Base-by-base conservation (phyloP, 2,797 vertebrate species). In the Sebastolobus altivelis region DNA sequence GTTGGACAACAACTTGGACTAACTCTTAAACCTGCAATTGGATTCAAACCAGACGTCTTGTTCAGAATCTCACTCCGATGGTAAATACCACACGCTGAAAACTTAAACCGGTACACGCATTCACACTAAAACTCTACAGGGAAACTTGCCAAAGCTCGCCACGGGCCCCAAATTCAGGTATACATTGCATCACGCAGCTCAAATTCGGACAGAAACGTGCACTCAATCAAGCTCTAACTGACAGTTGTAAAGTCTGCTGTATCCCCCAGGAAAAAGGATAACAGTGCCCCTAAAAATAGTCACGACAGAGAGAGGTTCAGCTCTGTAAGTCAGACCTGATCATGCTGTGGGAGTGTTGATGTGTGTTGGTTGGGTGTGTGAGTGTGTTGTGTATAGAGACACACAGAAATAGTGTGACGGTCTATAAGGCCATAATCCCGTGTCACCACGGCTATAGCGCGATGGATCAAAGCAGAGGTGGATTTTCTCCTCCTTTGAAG, bases 401-500 rank as follows among this genome's bases (percentile, higher is more conserved):
- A 75, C 82, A 82, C 80, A 70, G 77, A 81, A 85, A 88, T 84
- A 88, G 82, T 84, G 77, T 71, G 75, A 83, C 59, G 65, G 82
- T 66, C 74, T 67, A 49, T 71, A 58, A 80, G 83, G 84, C 72
- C 66, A 14, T 90, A 87, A 91, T 87, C 88, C 83, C 1, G 18
- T 38, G 87, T 80, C 82, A 70, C 55, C 68, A 67, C 35, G 37
- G 59, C 80, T 77, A 20, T 40, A 72, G 75, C 35, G 4, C 27
- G 37, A 84, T 67, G 69, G 84, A 91, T 91, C 87, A 91, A 92
- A 92, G 91, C 80, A 38, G 63, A 78, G 69, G 84, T 82, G 85
- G 78, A 91, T 91, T 91, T 91, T 82, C 84, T 77, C 68, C 62
- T 58, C 78, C 81, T 91, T 91, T 93, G 84, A 92, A 83, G 61